A percentile compares a stretch with the other conserved stretches of the same genome.
These are phyloP conservation scores for Limanda limanda DNA, from an alignment of 2,113 vertebrate species.

Conservation along the genomic window DNA sequence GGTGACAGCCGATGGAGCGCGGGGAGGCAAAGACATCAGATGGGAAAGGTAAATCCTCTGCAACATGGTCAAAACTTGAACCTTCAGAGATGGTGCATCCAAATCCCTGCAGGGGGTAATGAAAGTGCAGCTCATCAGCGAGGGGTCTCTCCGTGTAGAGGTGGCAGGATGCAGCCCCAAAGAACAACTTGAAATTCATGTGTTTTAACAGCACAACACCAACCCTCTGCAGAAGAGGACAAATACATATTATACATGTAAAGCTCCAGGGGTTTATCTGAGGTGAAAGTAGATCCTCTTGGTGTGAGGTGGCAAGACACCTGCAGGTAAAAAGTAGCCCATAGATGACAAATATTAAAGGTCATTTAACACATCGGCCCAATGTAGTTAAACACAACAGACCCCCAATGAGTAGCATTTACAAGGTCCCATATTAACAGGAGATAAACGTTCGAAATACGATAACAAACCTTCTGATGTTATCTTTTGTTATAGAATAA, in stretches of 20 bases:
- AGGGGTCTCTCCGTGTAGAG: conserved; percentile 5
- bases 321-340: neutral
- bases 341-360: neutral
- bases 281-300: conserved; percentile 40
- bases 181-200: conserved; percentile 36
- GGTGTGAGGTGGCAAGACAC: neutral
- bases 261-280: conserved; percentile 14
- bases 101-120: conserved; percentile 13
- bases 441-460: too few species aligned
- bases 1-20: conserved; percentile 56
- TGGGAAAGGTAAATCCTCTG: conserved; percentile 57
- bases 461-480: too few species aligned
- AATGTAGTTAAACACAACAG: neutral
- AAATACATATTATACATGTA: conserved; percentile 1
- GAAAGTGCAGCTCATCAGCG: neutral
- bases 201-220: conserved; percentile 38
- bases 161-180: conserved; percentile 43
- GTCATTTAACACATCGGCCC: neutral
- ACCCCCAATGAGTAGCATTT: too few species aligned
- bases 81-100: conserved; percentile 44
- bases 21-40: conserved; percentile 39
- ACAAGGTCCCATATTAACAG: too few species aligned
- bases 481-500: too few species aligned
- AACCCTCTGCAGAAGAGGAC: too few species aligned
- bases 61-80: conserved; percentile 37